A percentile compares a stretch with the other conserved stretches of the same genome.
Conservation (phyloP, 2,888 invertebrate species). For the Acanthococcus lagerstroemiae region DNA sequence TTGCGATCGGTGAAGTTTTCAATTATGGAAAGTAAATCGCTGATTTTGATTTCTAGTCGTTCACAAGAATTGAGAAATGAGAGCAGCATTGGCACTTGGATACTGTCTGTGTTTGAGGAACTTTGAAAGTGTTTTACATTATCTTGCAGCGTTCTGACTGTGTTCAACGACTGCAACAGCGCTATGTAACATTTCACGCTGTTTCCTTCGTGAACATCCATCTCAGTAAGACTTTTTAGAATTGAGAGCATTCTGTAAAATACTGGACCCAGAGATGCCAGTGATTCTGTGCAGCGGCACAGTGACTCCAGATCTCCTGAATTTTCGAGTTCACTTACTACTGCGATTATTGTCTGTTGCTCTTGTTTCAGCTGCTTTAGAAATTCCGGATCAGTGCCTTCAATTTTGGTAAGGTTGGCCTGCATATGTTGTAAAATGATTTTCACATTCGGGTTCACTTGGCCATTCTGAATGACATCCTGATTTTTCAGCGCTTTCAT, state of each 20-base stretch:
- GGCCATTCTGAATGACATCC: background rate
- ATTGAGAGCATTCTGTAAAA: background rate
- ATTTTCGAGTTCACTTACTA: background rate
- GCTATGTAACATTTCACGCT: constrained; percentile 21
- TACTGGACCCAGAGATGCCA: background rate
- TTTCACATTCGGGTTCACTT: background rate
- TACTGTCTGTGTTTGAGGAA: constrained; percentile 10
- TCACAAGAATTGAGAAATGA: constrained; percentile 14
- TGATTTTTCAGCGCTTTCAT: background rate
- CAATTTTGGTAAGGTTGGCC: background rate
- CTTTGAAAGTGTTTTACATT: constrained; percentile 12
- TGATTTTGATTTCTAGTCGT: constrained; percentile 10
- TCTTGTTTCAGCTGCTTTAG: background rate
- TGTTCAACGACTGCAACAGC: constrained; percentile 17
- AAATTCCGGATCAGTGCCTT: background rate
- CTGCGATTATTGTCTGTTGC: background rate
- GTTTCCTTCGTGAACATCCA: constrained; percentile 9
- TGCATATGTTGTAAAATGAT: background rate
- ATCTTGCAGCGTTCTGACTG: constrained; percentile 17
- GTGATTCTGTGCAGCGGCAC: background rate
- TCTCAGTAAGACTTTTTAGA: background rate
- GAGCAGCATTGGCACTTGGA: constrained; percentile 15
- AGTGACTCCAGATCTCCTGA: background rate
- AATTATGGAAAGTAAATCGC: constrained; percentile 5
- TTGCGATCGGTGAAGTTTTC: constrained; percentile 12